Evolutionary conservation across 2,797 vertebrate species (phyloP).

Genomic region (Pangasius krempfi): DNA sequence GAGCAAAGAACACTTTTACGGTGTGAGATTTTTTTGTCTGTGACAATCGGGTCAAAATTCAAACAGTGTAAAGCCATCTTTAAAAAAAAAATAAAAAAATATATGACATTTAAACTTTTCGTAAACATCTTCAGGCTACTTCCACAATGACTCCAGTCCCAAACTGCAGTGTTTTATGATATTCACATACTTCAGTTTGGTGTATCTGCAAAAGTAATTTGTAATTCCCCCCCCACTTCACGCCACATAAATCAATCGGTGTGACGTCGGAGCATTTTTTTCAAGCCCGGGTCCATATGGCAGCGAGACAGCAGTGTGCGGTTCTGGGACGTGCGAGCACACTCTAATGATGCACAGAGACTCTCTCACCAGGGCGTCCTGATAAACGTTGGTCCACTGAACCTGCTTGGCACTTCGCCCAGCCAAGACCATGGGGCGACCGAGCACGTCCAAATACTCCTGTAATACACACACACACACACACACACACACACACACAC

Average conservation of each 20-base stretch:
- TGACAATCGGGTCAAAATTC: no score
- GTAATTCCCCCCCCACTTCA: not conserved
- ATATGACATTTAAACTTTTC: not conserved
- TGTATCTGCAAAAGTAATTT: not conserved
- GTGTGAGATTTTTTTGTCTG: not conserved
- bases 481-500: constrained; percentile 38
- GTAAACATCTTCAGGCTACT: not conserved
- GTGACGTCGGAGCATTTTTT: not conserved
- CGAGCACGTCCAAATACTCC: constrained; percentile 97
- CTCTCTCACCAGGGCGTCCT: constrained; percentile 91
- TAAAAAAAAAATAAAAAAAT: no score
- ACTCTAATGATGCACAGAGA: constrained; percentile 44
- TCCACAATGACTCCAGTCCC: not conserved
- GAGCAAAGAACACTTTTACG: not conserved
- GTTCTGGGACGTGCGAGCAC: constrained; percentile 14
- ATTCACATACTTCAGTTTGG: not conserved
- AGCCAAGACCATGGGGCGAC: constrained; percentile 97
- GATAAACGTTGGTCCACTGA: constrained; percentile 99
- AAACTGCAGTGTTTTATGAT: not conserved
- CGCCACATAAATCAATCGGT: not conserved
- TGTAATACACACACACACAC: constrained; percentile 67
- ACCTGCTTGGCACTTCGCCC: constrained; percentile 95
- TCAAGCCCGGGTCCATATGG: constrained; percentile 22
- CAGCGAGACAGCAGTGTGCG: not conserved
- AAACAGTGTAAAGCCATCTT: not conserved